phyloP scores from a whole-genome alignment of 2,888 invertebrate species.

The Cacoxenus indagator region DNA sequence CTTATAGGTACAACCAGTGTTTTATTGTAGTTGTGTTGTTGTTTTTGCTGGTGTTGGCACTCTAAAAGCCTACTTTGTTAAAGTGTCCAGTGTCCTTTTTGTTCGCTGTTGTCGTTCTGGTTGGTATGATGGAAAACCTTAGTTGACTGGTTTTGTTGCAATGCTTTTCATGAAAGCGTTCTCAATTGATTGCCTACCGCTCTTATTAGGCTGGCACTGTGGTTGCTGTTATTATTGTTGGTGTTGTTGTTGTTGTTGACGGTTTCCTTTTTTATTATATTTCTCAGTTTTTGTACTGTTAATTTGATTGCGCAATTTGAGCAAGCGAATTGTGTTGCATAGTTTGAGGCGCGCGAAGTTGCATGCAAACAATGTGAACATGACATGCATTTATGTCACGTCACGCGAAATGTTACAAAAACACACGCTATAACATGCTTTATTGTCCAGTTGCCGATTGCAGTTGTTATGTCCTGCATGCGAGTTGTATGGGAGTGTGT shows the following conservation, averaged over 20 bases:
- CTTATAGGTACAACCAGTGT: conserved; percentile 20
- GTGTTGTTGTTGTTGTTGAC: conserved; percentile 12
- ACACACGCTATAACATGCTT: neutral
- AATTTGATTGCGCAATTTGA: conserved; percentile 65
- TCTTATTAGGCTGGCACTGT: conserved; percentile 15
- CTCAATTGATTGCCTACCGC: conserved; percentile 55
- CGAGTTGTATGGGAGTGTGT: neutral
- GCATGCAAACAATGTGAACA: conserved; percentile 47
- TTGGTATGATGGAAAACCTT: neutral
- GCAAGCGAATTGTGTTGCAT: conserved; percentile 65
- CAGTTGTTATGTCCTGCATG: neutral
- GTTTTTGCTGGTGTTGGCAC: conserved; percentile 4
- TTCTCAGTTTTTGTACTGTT: conserved; percentile 43
- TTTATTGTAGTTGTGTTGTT: conserved; percentile 38
- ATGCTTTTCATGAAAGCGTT: neutral
- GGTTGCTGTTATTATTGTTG: neutral
- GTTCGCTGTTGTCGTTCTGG: neutral
- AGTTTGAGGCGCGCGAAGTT: conserved; percentile 58
- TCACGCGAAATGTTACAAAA: conserved; percentile 47
- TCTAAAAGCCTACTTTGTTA: conserved; percentile 6
- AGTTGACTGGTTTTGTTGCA: neutral
- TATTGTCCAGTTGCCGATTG: neutral
- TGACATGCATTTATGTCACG: conserved; percentile 69
- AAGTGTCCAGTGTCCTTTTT: conserved; percentile 13
- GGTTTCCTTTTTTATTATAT: no score